Conservation (phyloP, 2,797 vertebrate species). For the Spinus olivaceus region DNA sequence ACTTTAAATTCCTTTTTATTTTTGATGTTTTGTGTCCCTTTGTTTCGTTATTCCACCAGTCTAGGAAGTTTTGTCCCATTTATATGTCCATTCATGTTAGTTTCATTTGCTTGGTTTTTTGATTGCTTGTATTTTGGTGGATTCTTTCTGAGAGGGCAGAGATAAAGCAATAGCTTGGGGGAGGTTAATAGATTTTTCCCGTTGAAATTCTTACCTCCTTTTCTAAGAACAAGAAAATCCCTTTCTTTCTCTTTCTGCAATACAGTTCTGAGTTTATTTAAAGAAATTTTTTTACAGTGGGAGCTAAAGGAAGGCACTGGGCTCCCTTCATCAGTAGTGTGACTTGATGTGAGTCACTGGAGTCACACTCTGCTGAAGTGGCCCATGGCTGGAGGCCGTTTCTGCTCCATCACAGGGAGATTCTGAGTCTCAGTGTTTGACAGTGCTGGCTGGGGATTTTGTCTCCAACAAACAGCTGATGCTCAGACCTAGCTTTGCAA, state of each 20-base stretch:
- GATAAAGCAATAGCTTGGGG: neutral
- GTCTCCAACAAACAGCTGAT: constrained; percentile 20
- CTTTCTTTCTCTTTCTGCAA: neutral
- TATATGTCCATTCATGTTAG: too few relatives aligned
- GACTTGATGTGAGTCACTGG: neutral
- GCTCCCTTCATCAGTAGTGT: neutral
- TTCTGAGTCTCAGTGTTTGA: neutral
- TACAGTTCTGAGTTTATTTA: neutral
- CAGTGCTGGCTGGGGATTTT: constrained; percentile 10
- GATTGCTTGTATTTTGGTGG: neutral
- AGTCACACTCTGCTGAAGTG: neutral
- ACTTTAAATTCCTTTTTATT: neutral
- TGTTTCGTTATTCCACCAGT: neutral
- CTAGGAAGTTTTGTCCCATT: neutral
- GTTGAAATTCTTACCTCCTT: neutral
- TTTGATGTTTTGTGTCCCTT: neutral
- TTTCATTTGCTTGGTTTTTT: neutral
- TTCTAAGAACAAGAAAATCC: neutral
- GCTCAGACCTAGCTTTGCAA: constrained; percentile 42
- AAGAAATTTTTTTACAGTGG: neutral
- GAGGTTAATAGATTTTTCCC: neutral
- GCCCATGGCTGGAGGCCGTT: neutral
- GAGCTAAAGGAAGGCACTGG: neutral
- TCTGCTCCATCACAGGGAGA: neutral
- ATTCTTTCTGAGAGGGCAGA: neutral